Evolutionary conservation across 2,113 vertebrate genomes (phyloP).

Genomic region (Paradoxurus hermaphroditus): DNA sequence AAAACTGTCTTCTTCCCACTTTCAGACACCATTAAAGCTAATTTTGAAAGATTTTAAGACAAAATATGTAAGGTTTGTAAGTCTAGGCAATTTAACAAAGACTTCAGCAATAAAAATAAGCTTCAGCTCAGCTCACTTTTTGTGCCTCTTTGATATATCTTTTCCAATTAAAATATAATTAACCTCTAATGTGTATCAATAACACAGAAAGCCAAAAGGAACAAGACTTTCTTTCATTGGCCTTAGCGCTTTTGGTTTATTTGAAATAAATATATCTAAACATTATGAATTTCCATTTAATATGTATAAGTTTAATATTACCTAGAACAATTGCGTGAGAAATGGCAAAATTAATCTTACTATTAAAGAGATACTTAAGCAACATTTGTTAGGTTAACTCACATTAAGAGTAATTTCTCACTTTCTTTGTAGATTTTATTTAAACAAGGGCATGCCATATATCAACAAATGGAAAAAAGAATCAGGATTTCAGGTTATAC

Average conservation of each 20-base stretch:
- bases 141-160: conserved; percentile 64
- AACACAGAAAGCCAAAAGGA: conserved; percentile 60
- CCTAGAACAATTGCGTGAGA: conserved; percentile 45
- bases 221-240: conserved; percentile 43
- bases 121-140: conserved; percentile 71
- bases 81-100: conserved; percentile 71
- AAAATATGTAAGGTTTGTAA: not conserved
- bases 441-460: not conserved
- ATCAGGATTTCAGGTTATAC: conserved; percentile 23
- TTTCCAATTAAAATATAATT: conserved; percentile 79
- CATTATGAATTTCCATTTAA: conserved; percentile 59
- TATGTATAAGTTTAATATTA: conserved; percentile 61
- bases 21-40: not conserved
- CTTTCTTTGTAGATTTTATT: conserved; percentile 49
- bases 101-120: conserved; percentile 72
- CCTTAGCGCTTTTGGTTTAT: conserved; percentile 4
- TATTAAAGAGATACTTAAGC: not conserved
- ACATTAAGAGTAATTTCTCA: not conserved
- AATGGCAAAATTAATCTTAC: not conserved
- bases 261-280: conserved; percentile 42
- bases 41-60: conserved; percentile 38
- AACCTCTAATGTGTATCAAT: conserved; percentile 72
- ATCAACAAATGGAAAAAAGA: conserved; percentile 1
- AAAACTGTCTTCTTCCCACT: not conserved
- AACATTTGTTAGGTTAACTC: not conserved